phyloP scores from a whole-genome alignment of 1,140 invertebrate genomes.

The Euborellia annulipes region DNA sequence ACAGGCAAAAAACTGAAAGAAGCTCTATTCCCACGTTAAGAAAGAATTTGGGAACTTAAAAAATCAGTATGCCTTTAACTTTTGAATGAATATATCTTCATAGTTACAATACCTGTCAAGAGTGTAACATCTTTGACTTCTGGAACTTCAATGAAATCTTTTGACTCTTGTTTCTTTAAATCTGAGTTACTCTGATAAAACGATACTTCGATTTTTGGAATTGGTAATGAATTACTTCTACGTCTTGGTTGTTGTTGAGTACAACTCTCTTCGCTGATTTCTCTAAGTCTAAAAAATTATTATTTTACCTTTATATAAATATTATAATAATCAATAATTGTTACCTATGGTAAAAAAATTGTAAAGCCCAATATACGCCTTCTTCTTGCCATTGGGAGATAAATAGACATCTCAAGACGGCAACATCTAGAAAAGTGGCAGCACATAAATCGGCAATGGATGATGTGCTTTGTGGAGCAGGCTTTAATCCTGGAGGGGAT shows the following conservation, averaged over 20 bases:
- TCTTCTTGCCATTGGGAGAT: constrained; percentile 95
- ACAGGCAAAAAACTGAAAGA: no score
- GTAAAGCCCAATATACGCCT: constrained; percentile 64
- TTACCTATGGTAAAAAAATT: constrained; percentile 78
- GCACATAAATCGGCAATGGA: constrained; percentile 47
- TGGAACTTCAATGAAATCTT: constrained; percentile 59
- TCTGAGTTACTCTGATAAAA: constrained; percentile 56
- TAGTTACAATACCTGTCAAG: constrained; percentile 34
- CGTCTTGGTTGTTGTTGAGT: constrained; percentile 56
- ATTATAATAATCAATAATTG: no score
- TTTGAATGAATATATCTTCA: no score
- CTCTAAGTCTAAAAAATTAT: constrained; percentile 50
- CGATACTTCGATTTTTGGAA: constrained; percentile 81
- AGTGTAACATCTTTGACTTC: constrained; percentile 45
- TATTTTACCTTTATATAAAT: no score
- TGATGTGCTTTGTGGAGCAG: constrained; percentile 1
- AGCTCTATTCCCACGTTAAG: no score
- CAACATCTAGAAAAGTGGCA: constrained; percentile 91
- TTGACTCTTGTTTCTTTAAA: constrained; percentile 43
- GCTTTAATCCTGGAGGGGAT: background rate
- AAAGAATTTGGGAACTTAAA: no score
- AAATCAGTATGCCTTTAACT: no score
- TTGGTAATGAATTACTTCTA: constrained; percentile 81
- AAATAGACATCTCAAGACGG: constrained; percentile 90
- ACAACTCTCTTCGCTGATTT: constrained; percentile 62